Conservation (phyloP, 2,113 vertebrate species). For the Quiscalus mexicanus region DNA sequence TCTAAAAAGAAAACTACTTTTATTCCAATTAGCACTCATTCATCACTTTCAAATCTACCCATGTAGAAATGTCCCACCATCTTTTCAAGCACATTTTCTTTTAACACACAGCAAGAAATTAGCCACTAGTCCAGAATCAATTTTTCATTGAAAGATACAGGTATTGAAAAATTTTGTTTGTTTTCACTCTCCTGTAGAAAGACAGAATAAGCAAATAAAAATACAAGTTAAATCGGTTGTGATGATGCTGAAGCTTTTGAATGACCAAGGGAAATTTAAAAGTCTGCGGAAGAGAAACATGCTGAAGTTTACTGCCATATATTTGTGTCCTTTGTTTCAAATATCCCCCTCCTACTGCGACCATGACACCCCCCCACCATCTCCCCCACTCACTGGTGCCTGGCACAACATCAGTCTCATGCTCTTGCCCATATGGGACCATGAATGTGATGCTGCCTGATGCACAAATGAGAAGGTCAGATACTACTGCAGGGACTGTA, state of each 20-base stretch:
- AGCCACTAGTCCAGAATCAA: background rate
- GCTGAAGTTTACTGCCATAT: background rate
- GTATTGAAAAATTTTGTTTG: background rate
- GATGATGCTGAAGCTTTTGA: background rate
- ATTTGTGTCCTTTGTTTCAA: background rate
- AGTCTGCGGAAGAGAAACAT: background rate
- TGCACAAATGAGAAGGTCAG: accelerated
- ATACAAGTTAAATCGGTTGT: background rate
- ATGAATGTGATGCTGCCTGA: accelerated
- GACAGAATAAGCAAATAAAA: background rate
- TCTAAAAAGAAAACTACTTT: conserved; percentile 49
- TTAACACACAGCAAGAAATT: background rate
- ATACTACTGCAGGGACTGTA: background rate
- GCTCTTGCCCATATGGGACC: background rate
- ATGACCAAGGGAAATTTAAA: background rate
- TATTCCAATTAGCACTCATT: conserved; percentile 39
- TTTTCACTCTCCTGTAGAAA: background rate
- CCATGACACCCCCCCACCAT: background rate
- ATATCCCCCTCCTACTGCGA: background rate
- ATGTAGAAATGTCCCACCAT: background rate
- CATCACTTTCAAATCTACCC: conserved; percentile 5
- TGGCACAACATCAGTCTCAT: background rate
- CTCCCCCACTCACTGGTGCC: background rate
- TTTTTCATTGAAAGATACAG: background rate
- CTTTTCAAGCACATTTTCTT: background rate